phyloP scores from a whole-genome alignment of 1,140 invertebrate genomes.

The Pinna nobilis region DNA sequence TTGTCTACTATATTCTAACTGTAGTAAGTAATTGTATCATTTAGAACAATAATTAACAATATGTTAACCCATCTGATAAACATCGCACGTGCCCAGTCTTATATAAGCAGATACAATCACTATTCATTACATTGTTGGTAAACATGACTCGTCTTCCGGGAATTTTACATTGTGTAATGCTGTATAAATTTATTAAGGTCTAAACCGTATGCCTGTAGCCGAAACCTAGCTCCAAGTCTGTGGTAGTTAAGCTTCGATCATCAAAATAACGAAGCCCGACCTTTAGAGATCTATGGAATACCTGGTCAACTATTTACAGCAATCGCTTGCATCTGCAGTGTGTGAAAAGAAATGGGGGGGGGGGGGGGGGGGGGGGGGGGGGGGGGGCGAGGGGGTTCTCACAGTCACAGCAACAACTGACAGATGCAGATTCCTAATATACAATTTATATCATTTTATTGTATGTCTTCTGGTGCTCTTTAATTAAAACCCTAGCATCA shows the following conservation, averaged over 20 bases:
- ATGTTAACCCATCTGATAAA: neutral
- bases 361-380: neutral
- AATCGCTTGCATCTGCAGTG: no score
- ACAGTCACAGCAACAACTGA: no score
- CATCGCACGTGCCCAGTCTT: neutral
- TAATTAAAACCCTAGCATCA: no score
- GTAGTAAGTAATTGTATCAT: constrained; percentile 42
- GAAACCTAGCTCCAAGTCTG: neutral
- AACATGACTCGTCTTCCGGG: neutral
- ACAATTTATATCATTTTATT: no score
- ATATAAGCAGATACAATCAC: constrained; percentile 5
- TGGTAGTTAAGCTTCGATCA: neutral
- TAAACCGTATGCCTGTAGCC: neutral
- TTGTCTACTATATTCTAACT: constrained; percentile 54
- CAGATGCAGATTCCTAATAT: no score
- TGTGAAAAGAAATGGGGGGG: neutral
- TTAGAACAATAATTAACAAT: neutral
- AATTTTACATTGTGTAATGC: neutral
- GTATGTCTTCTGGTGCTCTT: no score
- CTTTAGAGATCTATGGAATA: no score
- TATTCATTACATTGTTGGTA: neutral
- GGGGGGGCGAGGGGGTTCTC: no score
- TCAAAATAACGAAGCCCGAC: no score
- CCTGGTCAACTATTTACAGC: no score
- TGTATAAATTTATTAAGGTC: neutral